Base-by-base conservation (phyloP, 2,888 invertebrate species). In the Aleiodes testaceus region DNA sequence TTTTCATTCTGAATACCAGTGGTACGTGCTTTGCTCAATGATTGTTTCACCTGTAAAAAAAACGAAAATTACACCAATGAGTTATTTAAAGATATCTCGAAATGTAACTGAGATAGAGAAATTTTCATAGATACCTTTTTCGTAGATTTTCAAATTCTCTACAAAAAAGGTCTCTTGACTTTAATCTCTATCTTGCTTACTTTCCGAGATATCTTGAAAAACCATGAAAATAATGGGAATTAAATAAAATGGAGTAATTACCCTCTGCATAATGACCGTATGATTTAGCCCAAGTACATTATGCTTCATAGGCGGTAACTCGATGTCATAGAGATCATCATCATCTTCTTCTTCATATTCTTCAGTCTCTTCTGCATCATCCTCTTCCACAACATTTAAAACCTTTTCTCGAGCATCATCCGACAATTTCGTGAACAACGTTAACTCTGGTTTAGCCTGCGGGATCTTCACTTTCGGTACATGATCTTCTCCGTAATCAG, bases 201-300 rank as follows among this genome's bases (percentile, higher is more conserved):
- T n/a, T n/a, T n/a, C n/a, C n/a, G n/a, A n/a, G n/a, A n/a, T n/a
- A n/a, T 49, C 2, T 63, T 49, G 14, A 66, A 65, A 45, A 47
- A 9, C 47, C 44, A 36, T 26, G 55, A 53, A 30, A 66, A 26
- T 59, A 36, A 50, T n/a, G n/a, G n/a, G n/a, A 36, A 53, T 52
- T 70, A 42, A 55, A 36, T 55, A 9, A 18, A 75, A 67, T 20
- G 66, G 45, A 55, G 61, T 36, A 55, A 71, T 74, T 81, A 88
- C 88, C 81, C 81, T 84, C 4, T 78, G 88, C 90, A 94, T 90
- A 52, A 95, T 92, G 69, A 87, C 88, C 0, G 88, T 86, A 79
- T 93, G 93, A 84, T 95, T 90, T 59, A 95, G 86, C 0, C 93
- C 93, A 47, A 92, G 90, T 3, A 94, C 91, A 85, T 92, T 91